Evolutionary conservation across 2,797 vertebrate genomes (phyloP).

Genomic region (Lagodon rhomboides): DNA sequence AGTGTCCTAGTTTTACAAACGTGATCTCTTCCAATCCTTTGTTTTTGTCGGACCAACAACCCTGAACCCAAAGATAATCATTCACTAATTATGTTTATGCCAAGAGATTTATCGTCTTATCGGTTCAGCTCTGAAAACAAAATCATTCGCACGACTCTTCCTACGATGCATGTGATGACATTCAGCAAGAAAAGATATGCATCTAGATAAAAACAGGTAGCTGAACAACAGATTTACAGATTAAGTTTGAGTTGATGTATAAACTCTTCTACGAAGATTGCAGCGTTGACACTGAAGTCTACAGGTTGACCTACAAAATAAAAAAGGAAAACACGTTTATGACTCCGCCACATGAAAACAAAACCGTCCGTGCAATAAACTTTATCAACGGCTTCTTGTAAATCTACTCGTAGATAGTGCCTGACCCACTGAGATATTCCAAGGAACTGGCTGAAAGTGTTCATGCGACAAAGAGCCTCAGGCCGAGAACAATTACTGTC

Average conservation of each 20-base stretch:
- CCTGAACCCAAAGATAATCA: background rate
- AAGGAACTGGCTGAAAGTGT: constrained; percentile 16
- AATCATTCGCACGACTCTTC: too few relatives aligned
- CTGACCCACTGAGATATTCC: constrained; percentile 1
- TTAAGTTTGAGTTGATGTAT: background rate
- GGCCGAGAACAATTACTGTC: background rate
- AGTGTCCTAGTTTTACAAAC: background rate
- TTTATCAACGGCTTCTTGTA: background rate
- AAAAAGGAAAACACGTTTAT: background rate
- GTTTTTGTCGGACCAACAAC: background rate
- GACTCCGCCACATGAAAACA: background rate
- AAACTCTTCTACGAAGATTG: background rate
- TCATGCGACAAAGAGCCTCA: constrained; percentile 33
- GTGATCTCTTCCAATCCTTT: background rate
- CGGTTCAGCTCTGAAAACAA: background rate
- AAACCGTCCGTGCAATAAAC: background rate
- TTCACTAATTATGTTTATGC: too few relatives aligned
- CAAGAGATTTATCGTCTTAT: background rate
- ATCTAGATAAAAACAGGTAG: background rate
- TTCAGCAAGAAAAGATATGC: background rate
- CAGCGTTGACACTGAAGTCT: background rate
- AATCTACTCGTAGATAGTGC: background rate
- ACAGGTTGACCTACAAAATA: background rate
- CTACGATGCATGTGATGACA: too few relatives aligned
- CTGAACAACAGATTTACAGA: background rate